Conservation (phyloP, 1,140 invertebrate species). For the Trichonephila inaurata region DNA sequence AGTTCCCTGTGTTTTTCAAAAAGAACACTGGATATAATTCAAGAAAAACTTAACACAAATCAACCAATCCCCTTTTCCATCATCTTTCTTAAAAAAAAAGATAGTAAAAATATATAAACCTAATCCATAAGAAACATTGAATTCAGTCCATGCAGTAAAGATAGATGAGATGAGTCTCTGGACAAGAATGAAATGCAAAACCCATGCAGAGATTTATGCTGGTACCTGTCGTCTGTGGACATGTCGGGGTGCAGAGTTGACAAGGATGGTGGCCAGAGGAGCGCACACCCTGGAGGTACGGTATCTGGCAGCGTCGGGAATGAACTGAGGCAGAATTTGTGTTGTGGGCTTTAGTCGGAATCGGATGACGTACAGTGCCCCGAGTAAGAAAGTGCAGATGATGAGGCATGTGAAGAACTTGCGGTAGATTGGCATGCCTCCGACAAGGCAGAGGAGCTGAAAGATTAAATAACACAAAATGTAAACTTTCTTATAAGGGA, state of each 20-base stretch:
- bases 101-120: too few relatives aligned
- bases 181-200: neutral
- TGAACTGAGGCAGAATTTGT: neutral
- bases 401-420: neutral
- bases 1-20: too few relatives aligned
- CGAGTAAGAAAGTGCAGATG: neutral
- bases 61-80: too few relatives aligned
- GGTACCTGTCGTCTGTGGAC: conserved; percentile 11
- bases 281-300: conserved; percentile 16
- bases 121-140: too few relatives aligned
- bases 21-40: too few relatives aligned
- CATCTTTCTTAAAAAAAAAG: too few relatives aligned
- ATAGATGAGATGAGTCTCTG: neutral
- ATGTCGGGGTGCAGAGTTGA: conserved; percentile 32
- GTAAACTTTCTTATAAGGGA: too few relatives aligned
- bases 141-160: too few relatives aligned
- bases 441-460: neutral
- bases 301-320: neutral
- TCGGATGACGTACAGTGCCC: neutral
- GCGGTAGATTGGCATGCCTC: neutral
- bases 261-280: neutral
- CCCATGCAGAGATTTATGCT: neutral
- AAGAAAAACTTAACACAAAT: too few relatives aligned
- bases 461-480: neutral
- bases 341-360: neutral